phyloP scores from a whole-genome alignment of 2,888 invertebrate genomes.

The Augochlorella aurata region DNA sequence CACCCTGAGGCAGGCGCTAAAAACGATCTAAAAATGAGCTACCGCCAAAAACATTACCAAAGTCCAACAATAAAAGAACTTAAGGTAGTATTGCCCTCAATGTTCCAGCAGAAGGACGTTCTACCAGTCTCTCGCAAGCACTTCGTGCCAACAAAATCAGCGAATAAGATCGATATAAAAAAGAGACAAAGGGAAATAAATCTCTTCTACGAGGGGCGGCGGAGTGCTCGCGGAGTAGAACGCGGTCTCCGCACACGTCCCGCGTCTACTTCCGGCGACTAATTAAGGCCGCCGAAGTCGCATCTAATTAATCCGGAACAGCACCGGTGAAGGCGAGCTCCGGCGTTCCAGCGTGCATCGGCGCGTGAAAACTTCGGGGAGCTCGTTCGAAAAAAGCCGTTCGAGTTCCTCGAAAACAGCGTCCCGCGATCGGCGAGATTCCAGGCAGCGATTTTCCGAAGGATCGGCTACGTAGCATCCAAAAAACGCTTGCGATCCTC shows the following conservation, averaged over 20 bases:
- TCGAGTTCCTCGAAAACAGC: not conserved
- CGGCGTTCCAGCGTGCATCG: not conserved
- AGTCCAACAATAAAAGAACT: no score
- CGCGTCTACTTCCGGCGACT: not conserved
- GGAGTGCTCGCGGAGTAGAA: not conserved
- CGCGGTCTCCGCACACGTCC: not conserved
- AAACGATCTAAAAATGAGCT: no score
- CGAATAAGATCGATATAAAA: no score
- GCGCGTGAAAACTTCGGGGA: slow-evolving; percentile 3
- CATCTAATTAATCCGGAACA: slow-evolving; percentile 36
- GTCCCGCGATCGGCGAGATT: not conserved
- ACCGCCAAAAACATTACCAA: no score
- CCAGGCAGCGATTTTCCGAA: slow-evolving; percentile 8
- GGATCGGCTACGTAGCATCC: not conserved
- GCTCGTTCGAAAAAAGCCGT: not conserved
- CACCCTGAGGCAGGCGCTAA: no score
- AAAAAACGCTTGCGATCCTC: not conserved
- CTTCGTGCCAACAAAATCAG: no score
- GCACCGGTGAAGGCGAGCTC: slow-evolving; percentile 19
- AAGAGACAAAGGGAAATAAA: no score
- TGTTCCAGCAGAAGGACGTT: no score
- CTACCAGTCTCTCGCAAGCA: no score
- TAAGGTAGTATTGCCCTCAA: no score
- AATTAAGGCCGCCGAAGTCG: not conserved
- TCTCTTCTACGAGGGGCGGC: no score